Evolutionary conservation across 2,797 vertebrate species (phyloP), one percentile per base, ranked within the genome.

Genomic region (Perodicticus potto): DNA sequence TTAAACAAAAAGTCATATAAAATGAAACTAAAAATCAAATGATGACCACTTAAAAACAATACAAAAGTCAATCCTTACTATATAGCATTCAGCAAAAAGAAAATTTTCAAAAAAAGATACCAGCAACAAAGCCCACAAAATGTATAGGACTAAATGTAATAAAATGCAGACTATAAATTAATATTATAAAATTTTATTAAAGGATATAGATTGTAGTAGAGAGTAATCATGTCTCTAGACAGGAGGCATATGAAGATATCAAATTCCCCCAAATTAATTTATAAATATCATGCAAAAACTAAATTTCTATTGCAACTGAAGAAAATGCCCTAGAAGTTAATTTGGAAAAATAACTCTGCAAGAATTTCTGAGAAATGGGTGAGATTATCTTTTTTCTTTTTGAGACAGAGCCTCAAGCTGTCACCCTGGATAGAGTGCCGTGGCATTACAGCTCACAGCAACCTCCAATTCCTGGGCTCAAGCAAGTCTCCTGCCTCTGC

Each of bases 251-350:
- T 25, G 70, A n/a, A 78, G 25, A 78, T 55, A 82, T 13, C 34
- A 84, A 70, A 91, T 78, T 83, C 73, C 73, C 23, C 55, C 22
- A 91, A 94, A 83, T 83, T 82, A 87, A 96, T 49, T 88, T 91
- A 27, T 34, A 91, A 94, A 49, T 78, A 89, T 34, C 19, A 73
- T 83, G 61, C 74, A 95, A 82, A 80, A 94, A 91, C 49, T 11
- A 85, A n/a, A 74, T 67, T 81, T 78, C 82, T 57, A 91, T 27
- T 87, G 25, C 7, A 82, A 82, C 10, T 87, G 14, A 20, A 86
- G 13, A 87, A 87, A 81, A 76, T 49, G 14, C 59, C 67, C 17
- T 69, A 67, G 45, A 81, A 63, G 59, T 76, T 76, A 74, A 92
- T 76, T 74, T 69, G 27, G 34, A 91, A 86, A 57, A 87, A 73